phyloP scores from a whole-genome alignment of 1,140 invertebrate genomes.

The Pseudomyrmex gracilis region DNA sequence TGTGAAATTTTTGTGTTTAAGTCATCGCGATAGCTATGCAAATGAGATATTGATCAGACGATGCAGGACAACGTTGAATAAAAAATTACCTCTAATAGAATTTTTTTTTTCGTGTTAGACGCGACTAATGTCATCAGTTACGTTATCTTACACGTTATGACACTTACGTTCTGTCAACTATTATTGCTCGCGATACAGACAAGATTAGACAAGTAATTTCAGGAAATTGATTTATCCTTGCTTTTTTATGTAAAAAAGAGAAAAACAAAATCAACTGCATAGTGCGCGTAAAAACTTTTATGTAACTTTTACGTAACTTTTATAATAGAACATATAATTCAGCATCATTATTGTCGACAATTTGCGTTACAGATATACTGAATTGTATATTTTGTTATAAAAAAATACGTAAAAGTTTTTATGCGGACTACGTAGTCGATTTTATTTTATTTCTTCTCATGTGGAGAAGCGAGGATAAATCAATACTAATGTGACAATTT shows the following conservation, averaged over 20 bases:
- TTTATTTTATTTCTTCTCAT: too few relatives aligned
- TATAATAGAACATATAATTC: too few relatives aligned
- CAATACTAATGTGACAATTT: too few relatives aligned
- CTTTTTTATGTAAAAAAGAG: not conserved
- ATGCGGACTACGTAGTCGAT: too few relatives aligned
- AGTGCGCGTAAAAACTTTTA: too few relatives aligned
- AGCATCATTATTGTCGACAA: too few relatives aligned
- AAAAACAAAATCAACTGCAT: not conserved
- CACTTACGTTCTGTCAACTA: slow-evolving; percentile 6
- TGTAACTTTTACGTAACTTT: too few relatives aligned
- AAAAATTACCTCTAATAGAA: slow-evolving; percentile 38
- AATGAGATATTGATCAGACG: slow-evolving; percentile 54
- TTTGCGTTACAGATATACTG: too few relatives aligned
- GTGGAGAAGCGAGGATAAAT: too few relatives aligned
- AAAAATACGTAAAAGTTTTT: too few relatives aligned
- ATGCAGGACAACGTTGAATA: slow-evolving; percentile 42
- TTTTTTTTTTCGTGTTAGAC: not conserved
- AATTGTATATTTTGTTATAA: too few relatives aligned
- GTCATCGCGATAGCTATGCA: slow-evolving; percentile 39
- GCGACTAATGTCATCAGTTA: not conserved
- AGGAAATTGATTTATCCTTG: slow-evolving; percentile 22
- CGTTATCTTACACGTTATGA: not conserved
- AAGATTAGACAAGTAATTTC: slow-evolving; percentile 58
- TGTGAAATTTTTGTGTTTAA: slow-evolving; percentile 23
- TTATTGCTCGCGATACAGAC: slow-evolving; percentile 20